Base-by-base conservation (phyloP, 2,888 invertebrate genomes). In the Trileptium ribeirensis region DNA sequence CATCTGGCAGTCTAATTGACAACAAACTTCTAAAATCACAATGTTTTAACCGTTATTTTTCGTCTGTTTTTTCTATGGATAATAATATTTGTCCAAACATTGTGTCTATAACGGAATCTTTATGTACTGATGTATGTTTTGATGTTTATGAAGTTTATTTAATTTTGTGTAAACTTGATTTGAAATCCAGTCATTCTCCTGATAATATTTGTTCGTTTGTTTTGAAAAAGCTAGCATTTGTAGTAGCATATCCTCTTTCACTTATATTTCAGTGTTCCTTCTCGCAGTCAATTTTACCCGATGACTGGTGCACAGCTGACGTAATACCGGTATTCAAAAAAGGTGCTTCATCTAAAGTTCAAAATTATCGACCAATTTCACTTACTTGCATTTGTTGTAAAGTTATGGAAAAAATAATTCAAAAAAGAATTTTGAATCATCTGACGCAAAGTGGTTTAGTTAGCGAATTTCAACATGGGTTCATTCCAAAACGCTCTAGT, bases 311-410 rank as follows among this genome's bases (percentile, higher is more conserved):
- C 31, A 70, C 70, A 33, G 70, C 70, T 70, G 70, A 70, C 70
- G 36, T 70, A 19, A 36, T 70, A 33, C 70, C 70, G 15, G 36
- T 70, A 70, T 70, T 70, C 36, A 70, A 70, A 31, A 70, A 70
- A 36, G 70, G 70, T 8, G 70, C 31, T 70, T 36, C 70, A 31
- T 70, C 70, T 36, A 33, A 33, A 8, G 33, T 36, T 33, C 3
- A 70, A 70, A 70, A 70, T 70, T 70, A 70, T 70, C 3, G 70
- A 70, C 70, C 70, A 15, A 70, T 70, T 70, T 70, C 70, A 70
- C 36, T 70, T 29, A 70, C 70, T 36, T 70, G 33, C n/a, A 36
- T 36, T 31, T 70, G 70, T 31, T 70, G 33, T 70, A 70, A 70
- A 70, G 36, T 70, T 33, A 70, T 70, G 70, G 70, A 70, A 70